Evolutionary conservation across 2,888 invertebrate species (phyloP).

Genomic region (Heliconius aoede): DNA sequence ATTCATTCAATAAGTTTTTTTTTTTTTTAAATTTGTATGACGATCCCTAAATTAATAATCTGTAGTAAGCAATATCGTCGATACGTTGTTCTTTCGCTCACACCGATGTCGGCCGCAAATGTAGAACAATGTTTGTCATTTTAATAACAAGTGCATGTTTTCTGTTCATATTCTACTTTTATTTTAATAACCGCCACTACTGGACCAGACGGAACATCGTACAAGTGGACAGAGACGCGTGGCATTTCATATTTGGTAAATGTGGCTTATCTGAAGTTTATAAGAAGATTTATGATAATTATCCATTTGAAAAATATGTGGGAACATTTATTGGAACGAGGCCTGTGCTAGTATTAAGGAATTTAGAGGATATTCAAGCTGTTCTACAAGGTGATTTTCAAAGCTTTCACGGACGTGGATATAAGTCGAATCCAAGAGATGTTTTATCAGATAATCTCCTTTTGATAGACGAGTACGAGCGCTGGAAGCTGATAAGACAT

Average conservation of each 20-base stretch:
- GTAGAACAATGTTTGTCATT: constrained; percentile 44
- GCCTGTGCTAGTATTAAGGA: constrained; percentile 60
- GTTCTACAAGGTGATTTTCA: constrained; percentile 63
- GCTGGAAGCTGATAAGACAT: constrained; percentile 69
- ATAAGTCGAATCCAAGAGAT: constrained; percentile 59
- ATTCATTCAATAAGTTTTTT: neutral
- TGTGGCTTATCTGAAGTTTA: constrained; percentile 61
- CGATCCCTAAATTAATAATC: constrained; percentile 1
- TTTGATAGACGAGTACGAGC: constrained; percentile 60
- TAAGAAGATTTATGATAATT: constrained; percentile 60
- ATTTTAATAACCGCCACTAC: constrained; percentile 53
- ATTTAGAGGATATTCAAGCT: constrained; percentile 63
- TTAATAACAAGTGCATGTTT: constrained; percentile 47
- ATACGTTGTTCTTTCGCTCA: neutral
- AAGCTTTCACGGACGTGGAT: constrained; percentile 64
- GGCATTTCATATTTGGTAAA: constrained; percentile 58
- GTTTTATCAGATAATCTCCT: constrained; percentile 63
- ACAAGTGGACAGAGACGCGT: constrained; percentile 54
- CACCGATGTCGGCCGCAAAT: neutral
- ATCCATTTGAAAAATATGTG: constrained; percentile 55
- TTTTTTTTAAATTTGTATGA: too few relatives aligned
- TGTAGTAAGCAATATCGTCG: neutral
- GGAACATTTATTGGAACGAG: constrained; percentile 57
- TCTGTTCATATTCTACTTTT: constrained; percentile 47
- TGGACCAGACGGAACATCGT: constrained; percentile 63